Percentiles rank a stretch among this genome's conserved stretches.
Conservation (phyloP, 2,888 invertebrate species). For the Autographa pulchrina region DNA sequence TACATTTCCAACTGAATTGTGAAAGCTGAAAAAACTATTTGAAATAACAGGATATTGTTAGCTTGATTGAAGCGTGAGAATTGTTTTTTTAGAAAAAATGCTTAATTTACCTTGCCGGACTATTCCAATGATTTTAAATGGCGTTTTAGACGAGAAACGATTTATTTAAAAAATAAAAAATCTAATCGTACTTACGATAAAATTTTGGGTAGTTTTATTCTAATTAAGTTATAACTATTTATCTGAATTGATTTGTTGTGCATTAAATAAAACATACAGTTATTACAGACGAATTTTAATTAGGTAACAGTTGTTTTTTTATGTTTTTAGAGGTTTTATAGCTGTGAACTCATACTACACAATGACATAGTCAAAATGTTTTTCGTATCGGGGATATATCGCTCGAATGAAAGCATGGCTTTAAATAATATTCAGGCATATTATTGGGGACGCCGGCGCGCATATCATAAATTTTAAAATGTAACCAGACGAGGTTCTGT, state of each 20-base stretch:
- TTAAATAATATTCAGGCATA: conserved; percentile 64
- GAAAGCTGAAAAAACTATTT: conserved; percentile 21
- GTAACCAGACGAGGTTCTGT: conserved; percentile 55
- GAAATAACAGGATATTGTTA: conserved; percentile 7
- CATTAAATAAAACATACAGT: too few relatives aligned
- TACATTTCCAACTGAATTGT: conserved; percentile 8
- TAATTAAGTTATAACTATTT: too few relatives aligned
- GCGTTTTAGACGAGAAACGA: background rate
- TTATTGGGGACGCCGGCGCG: conserved; percentile 64
- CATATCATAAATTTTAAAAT: conserved; percentile 78
- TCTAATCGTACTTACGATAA: background rate
- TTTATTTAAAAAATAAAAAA: background rate
- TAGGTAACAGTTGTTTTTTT: too few relatives aligned
- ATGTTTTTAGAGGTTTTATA: background rate
- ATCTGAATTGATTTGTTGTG: too few relatives aligned
- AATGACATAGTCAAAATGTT: background rate
- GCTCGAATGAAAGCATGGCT: background rate
- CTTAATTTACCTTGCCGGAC: background rate
- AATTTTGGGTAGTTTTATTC: too few relatives aligned
- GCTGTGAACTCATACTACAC: background rate
- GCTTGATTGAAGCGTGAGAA: conserved; percentile 7
- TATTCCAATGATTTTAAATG: background rate
- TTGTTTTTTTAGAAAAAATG: background rate
- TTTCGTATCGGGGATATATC: background rate
- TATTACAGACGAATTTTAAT: too few relatives aligned